These are phyloP conservation scores for Dunckerocampus dactyliophorus DNA, from an alignment of 2,113 vertebrate species.

Conservation along the genomic window DNA sequence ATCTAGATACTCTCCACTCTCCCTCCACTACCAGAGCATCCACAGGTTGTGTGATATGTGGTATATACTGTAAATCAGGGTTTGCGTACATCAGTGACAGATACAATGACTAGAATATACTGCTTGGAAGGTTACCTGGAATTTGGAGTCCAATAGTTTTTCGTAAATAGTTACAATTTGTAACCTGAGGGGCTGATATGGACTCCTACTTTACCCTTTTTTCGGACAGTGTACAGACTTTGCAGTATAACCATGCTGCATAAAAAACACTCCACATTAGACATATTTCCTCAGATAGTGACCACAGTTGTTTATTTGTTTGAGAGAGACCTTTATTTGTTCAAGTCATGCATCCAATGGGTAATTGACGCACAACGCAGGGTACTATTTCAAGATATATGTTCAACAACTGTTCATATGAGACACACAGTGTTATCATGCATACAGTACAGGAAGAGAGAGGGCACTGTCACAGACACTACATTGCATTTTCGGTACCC, in stretches of 20 bases:
- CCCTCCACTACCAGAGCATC: not conserved
- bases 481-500: conserved; percentile 11
- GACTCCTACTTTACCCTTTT: not conserved
- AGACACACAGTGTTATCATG: conserved; percentile 14
- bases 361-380: not conserved
- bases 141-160: too few species aligned
- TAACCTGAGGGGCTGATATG: not conserved
- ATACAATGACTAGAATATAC: too few species aligned
- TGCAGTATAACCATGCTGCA: not conserved
- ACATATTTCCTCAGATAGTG: too few species aligned
- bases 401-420: conserved; percentile 5
- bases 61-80: not conserved
- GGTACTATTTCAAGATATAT: not conserved
- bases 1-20: not conserved
- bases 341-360: not conserved
- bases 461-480: conserved; percentile 37
- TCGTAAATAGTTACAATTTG: too few species aligned
- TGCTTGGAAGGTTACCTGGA: too few species aligned
- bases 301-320: not conserved
- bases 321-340: not conserved
- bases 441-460: not conserved
- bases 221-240: not conserved
- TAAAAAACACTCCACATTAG: too few species aligned
- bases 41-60: too few species aligned
- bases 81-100: too few species aligned